Conservation (phyloP, 2,113 vertebrate genomes). For the Maccullochella peelii region DNA sequence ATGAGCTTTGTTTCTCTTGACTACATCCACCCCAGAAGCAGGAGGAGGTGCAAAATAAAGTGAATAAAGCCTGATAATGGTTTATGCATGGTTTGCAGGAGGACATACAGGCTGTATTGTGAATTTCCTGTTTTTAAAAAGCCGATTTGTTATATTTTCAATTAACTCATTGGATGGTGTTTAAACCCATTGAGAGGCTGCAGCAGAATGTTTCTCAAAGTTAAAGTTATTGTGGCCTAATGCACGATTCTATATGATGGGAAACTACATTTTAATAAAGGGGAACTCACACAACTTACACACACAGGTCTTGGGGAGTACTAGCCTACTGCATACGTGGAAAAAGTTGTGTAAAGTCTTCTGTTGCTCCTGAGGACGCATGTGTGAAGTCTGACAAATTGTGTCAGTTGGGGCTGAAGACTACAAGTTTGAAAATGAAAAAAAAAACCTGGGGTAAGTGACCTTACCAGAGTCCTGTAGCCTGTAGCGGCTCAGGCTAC, state of each 20-base stretch:
- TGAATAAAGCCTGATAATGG: not conserved
- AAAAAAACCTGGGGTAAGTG: not conserved
- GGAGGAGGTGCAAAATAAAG: not conserved
- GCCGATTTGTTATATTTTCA: not conserved
- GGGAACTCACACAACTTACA: constrained; percentile 6
- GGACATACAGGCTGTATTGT: not conserved
- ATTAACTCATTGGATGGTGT: not conserved
- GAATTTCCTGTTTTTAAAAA: constrained; percentile 10
- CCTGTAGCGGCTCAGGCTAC: not conserved
- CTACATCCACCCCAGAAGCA: not conserved
- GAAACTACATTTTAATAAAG: not conserved
- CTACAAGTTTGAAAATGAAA: not conserved
- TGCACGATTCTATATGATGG: no score
- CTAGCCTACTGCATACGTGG: not conserved
- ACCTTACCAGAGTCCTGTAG: not conserved
- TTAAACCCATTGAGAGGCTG: not conserved
- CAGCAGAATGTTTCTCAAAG: not conserved
- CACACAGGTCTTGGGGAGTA: not conserved
- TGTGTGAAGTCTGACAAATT: not conserved
- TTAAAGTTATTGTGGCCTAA: not conserved
- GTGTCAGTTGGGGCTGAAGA: not conserved
- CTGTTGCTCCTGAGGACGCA: not conserved
- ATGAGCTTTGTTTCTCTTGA: not conserved
- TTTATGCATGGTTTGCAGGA: not conserved
- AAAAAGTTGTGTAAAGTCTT: not conserved